These are phyloP conservation scores for Troglohyphantes excavatus DNA, from an alignment of 2,888 invertebrate genomes.

Conservation along the genomic window DNA sequence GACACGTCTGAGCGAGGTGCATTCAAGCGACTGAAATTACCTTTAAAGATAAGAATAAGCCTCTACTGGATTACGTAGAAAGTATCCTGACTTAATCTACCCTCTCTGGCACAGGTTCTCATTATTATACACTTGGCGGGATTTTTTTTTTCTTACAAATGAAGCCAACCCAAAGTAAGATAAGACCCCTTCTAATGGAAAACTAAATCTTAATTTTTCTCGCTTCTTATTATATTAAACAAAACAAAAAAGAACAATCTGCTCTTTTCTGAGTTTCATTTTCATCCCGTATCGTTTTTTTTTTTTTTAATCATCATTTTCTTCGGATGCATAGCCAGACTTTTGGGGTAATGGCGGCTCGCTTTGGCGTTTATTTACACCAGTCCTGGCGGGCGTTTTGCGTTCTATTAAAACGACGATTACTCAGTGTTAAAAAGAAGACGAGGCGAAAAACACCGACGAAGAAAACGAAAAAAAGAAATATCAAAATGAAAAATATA, in stretches of 20 bases:
- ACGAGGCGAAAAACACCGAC: constrained; percentile 23
- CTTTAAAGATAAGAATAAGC: not conserved
- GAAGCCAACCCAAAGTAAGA: constrained; percentile 29
- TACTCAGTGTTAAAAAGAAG: constrained; percentile 58
- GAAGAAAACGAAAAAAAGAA: constrained; percentile 10
- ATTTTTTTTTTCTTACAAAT: not conserved
- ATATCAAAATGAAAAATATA: constrained; percentile 11
- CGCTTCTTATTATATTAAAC: constrained; percentile 4
- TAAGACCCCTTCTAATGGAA: constrained; percentile 41
- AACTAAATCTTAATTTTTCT: constrained; percentile 54
- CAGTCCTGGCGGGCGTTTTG: constrained; percentile 16
- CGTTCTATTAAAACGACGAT: constrained; percentile 72
- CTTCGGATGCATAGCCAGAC: not conserved
- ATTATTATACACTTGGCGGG: not conserved
- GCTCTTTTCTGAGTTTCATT: constrained; percentile 1
- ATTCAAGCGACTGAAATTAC: not conserved
- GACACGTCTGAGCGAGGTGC: not conserved
- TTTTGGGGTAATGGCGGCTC: not conserved
- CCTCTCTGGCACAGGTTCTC: not conserved
- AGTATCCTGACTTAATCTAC: constrained; percentile 20
- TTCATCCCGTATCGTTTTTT: not conserved
- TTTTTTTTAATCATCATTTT: not conserved
- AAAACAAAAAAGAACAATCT: not conserved
- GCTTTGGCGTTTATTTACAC: constrained; percentile 20
- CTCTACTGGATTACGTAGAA: not conserved